Conservation (phyloP, 2,888 invertebrate genomes). For the Drosophila borborema region DNA sequence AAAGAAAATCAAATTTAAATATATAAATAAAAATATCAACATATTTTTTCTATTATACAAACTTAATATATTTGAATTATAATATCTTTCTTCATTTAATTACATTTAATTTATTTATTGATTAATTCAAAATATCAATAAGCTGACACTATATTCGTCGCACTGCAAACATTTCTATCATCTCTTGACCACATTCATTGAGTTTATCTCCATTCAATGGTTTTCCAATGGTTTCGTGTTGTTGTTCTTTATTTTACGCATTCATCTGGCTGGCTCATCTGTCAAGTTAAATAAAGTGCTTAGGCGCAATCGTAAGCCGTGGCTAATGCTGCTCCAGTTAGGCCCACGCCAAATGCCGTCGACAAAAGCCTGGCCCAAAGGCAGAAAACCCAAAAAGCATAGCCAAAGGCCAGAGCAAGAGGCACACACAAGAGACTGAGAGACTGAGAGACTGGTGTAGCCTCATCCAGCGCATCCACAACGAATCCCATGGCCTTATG, state of each 20-base stretch:
- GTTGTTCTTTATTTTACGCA: not conserved
- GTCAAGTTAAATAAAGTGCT: slow-evolving; percentile 66
- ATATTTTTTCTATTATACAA: not conserved
- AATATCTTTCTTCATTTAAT: not conserved
- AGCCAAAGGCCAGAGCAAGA: slow-evolving; percentile 23
- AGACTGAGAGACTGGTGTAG: not conserved
- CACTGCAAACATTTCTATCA: not conserved
- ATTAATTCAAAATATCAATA: not conserved
- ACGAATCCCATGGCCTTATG: slow-evolving; percentile 61
- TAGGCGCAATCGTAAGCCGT: slow-evolving; percentile 60
- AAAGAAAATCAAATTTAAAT: too few relatives aligned
- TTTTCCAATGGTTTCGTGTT: not conserved
- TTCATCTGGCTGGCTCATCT: slow-evolving; percentile 7
- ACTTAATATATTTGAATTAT: not conserved
- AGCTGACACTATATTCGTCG: not conserved
- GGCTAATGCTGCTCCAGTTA: slow-evolving; percentile 71
- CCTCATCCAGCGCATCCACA: slow-evolving; percentile 21
- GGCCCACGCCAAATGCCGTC: slow-evolving; percentile 57
- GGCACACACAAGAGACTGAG: not conserved
- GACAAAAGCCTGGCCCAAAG: slow-evolving; percentile 24
- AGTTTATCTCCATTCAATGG: slow-evolving; percentile 5
- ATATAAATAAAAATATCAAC: too few relatives aligned
- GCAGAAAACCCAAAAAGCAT: slow-evolving; percentile 16
- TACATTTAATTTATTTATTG: not conserved
- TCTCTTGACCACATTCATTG: slow-evolving; percentile 1